Conservation (phyloP, 2,797 vertebrate species). For the Notamacropus eugenii region DNA sequence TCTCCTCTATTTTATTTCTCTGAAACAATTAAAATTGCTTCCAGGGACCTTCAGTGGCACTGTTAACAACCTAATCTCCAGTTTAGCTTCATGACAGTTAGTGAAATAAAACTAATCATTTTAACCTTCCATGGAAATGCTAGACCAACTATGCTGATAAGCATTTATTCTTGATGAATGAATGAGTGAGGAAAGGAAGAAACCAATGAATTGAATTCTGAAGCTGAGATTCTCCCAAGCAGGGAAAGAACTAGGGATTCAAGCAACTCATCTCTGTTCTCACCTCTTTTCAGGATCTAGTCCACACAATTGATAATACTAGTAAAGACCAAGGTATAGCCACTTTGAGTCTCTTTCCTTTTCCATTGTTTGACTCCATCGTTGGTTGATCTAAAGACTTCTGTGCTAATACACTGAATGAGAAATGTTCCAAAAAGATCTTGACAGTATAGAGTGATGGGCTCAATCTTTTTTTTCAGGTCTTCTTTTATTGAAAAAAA, state of each 20-base stretch:
- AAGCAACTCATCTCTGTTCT: neutral
- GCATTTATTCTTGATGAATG: neutral
- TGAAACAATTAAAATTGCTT: neutral
- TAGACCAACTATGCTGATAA: neutral
- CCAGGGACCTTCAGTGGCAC: neutral
- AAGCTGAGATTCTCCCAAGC: neutral
- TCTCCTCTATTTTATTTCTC: neutral
- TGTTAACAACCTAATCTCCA: neutral
- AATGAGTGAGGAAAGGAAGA: neutral
- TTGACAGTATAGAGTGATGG: too few relatives aligned
- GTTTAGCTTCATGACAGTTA: neutral
- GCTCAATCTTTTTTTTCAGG: slow-evolving; percentile 62
- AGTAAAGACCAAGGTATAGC: neutral
- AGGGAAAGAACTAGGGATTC: neutral
- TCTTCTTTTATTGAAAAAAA: slow-evolving; percentile 83
- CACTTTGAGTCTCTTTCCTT: neutral
- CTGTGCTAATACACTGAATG: neutral
- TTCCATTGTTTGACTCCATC: neutral
- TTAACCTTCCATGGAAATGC: neutral
- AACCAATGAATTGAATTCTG: neutral
- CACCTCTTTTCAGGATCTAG: neutral
- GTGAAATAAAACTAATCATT: neutral
- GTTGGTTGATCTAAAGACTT: neutral
- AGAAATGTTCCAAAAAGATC: too few relatives aligned
- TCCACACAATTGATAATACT: neutral